Percentiles rank a stretch among this genome's conserved stretches.
Conservation (phyloP, 2,888 invertebrate genomes). For the Sipunculus nudus region DNA sequence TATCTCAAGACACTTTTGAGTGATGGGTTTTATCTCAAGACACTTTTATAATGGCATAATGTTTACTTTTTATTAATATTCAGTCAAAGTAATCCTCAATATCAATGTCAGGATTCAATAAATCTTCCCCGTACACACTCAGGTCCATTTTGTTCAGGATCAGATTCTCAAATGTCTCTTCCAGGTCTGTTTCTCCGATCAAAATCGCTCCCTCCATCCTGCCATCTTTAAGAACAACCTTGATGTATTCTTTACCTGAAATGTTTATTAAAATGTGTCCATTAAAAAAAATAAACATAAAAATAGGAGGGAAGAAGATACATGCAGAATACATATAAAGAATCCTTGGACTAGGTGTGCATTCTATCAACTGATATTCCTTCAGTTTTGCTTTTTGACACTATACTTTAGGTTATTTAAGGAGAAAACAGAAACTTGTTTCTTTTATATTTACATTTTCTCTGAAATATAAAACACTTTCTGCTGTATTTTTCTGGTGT, state of each 20-base stretch:
- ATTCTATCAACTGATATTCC: too few species aligned
- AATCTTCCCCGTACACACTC: slow-evolving; percentile 85
- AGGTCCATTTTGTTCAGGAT: slow-evolving; percentile 94
- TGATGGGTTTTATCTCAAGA: too few species aligned
- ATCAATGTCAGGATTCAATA: slow-evolving; percentile 94
- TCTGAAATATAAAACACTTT: too few species aligned
- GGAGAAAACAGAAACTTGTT: too few species aligned
- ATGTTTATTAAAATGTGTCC: too few species aligned
- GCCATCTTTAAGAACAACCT: slow-evolving; percentile 85
- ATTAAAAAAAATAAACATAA: slow-evolving; percentile 66
- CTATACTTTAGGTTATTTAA: too few species aligned
- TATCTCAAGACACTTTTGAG: too few species aligned
- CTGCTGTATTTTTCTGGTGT: too few species aligned
- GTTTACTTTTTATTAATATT: too few species aligned
- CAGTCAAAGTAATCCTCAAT: slow-evolving; percentile 98
- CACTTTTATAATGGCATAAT: too few species aligned
- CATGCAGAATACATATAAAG: neutral
- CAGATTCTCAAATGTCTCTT: slow-evolving; percentile 97
- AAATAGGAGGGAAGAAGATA: neutral
- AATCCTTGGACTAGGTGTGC: neutral
- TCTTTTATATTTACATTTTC: too few species aligned
- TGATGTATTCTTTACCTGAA: slow-evolving; percentile 73
- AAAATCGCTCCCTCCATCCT: slow-evolving; percentile 91
- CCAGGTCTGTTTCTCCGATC: slow-evolving; percentile 96
- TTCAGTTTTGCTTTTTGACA: too few species aligned